phyloP scores from a whole-genome alignment of 1,140 invertebrate species.

The Panagrolaimus sp. region DNA sequence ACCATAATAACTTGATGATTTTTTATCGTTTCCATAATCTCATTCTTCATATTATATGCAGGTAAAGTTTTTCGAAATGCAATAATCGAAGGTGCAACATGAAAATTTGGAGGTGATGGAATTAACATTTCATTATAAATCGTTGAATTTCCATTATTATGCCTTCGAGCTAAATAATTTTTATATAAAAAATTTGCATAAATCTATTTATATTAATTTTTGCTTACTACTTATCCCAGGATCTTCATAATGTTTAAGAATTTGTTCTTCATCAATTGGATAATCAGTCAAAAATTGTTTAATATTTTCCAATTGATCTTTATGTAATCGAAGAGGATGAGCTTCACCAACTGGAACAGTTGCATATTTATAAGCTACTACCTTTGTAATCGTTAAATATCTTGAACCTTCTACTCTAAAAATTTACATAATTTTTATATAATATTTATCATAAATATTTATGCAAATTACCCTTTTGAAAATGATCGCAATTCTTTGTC shows the following conservation, averaged over 20 bases:
- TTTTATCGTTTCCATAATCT: constrained; percentile 70
- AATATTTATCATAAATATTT: background rate
- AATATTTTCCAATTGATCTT: background rate
- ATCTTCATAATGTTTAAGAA: background rate
- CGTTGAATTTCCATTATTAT: too few relatives aligned
- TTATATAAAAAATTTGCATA: too few relatives aligned
- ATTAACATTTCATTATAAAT: too few relatives aligned
- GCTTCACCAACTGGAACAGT: background rate
- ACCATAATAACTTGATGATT: constrained; percentile 79
- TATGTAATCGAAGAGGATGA: background rate
- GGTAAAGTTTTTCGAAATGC: constrained; percentile 66
- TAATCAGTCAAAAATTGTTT: background rate
- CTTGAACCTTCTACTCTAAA: background rate
- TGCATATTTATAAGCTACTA: background rate
- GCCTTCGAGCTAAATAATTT: too few relatives aligned
- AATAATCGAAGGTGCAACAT: too few relatives aligned
- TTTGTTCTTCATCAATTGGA: background rate
- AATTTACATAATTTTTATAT: background rate
- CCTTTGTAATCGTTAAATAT: background rate
- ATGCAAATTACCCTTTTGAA: too few relatives aligned
- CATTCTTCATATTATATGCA: constrained; percentile 63
- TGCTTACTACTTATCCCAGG: background rate
- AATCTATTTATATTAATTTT: too few relatives aligned
- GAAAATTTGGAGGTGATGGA: too few relatives aligned
- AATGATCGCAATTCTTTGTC: too few relatives aligned